Base-by-base conservation (phyloP, 2,888 invertebrate genomes). In the Athalia cordata region DNA sequence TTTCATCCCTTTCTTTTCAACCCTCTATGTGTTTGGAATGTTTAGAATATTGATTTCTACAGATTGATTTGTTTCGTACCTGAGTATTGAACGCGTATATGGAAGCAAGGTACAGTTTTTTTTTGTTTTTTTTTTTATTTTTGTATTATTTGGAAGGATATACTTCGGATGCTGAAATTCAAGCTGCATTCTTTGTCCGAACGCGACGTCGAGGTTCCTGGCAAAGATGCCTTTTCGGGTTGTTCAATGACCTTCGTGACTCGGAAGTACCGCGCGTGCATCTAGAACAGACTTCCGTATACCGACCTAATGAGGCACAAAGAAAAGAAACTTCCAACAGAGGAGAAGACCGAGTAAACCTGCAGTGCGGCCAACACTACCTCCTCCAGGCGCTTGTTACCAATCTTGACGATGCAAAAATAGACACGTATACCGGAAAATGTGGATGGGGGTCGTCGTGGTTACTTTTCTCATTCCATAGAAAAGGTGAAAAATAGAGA, bases 311-410 rank as follows among this genome's bases (percentile, higher is more conserved):
- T 68, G 68, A 68, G 68, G 68, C 52, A 6, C 45, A 55, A 8
- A 68, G 68, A 55, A 68, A 68, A 68, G 52, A 6, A 68, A 55
- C 8, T 52, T 47, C 5, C n/a, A 29, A 49, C 52, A 29, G 6
- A 65, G n/a, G 47, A 65, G 47, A 47, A 68, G 52, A n/a, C 11
- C 5, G 57, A 5, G 13, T 47, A 13, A 47, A 59, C 13, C 47
- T 59, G 47, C 52, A 11, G 43, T 45, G 43, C 5, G 8, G 64
- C 8, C 7, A 43, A 15, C 3, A 43, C 43, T 57, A 45, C 7
- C 72, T 29, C 52, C 68, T 72, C 52, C 72, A 57, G 72, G 72
- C 72, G 72, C 59, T 72, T 72, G 72, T 72, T 72, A 72, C 59
- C 29, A 29, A 55, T 59, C 47, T 13, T 45, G 57, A 72, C 72